Conservation (phyloP, 2,797 vertebrate species). For the Hydrocynus forskahlii region DNA sequence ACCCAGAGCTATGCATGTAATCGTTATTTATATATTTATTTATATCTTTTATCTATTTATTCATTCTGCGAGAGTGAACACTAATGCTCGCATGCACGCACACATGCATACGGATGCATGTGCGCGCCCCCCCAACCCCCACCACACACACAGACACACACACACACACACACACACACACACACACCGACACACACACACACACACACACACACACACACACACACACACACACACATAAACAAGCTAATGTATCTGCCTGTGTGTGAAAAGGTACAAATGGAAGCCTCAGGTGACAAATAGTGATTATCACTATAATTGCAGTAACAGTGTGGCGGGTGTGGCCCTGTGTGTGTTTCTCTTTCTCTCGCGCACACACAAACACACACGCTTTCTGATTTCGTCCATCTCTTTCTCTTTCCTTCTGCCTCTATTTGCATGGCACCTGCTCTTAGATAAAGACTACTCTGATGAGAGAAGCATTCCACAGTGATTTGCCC, state of each 20-base stretch:
- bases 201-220: neutral
- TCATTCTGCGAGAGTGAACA: slow-evolving; percentile 76
- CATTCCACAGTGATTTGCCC: neutral
- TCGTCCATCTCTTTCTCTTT: slow-evolving; percentile 6
- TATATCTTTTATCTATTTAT: slow-evolving; percentile 83
- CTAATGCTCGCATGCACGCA: slow-evolving; percentile 49
- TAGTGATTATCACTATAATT: slow-evolving; percentile 76
- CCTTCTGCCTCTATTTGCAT: slow-evolving; percentile 5
- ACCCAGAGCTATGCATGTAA: slow-evolving; percentile 82
- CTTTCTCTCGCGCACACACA: neutral
- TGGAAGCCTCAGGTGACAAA: slow-evolving; percentile 67
- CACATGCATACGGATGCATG: slow-evolving; percentile 41
- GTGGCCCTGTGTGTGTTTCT: slow-evolving; percentile 49
- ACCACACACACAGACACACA: slow-evolving; percentile 6
- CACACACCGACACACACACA: neutral
- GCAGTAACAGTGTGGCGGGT: slow-evolving; percentile 72
- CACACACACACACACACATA: neutral
- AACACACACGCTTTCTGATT: slow-evolving; percentile 12
- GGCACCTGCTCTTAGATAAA: slow-evolving; percentile 25
- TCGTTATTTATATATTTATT: slow-evolving; percentile 85
- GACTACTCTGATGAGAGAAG: slow-evolving; percentile 4
- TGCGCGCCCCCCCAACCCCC: too few relatives aligned
- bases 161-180: neutral
- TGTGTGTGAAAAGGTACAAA: slow-evolving; percentile 71
- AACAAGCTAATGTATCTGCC: neutral